Base-by-base conservation (phyloP, 2,888 invertebrate genomes). In the Ophion obscuratus region DNA sequence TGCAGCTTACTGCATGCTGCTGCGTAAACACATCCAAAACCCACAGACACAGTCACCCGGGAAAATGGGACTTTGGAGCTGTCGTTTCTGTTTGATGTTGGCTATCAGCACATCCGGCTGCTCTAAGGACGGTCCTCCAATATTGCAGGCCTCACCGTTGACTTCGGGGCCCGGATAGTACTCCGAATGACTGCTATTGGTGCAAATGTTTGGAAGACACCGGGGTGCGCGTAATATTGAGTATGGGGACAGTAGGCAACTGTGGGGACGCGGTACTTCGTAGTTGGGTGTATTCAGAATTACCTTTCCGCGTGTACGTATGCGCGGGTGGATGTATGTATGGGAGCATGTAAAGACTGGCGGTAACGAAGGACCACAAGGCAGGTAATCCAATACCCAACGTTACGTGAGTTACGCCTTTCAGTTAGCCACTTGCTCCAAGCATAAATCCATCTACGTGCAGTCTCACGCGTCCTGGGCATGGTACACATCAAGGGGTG, bases 361-460 rank as follows among this genome's bases (percentile, higher is more conserved):
- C 40, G 6, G 47, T 53, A 20, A 73, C 73, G 20, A 73, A 74
- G 61, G 74, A 61, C 74, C 61, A 40, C 24, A 61, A 74, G 36
- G 36, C 24, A 36, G 36, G 61, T 61, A 40, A 61, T 61, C 61
- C 24, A 61, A 61, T 57, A 31, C 47, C 10, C 61, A 44, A 40
- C 14, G 74, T 61, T 24, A 74, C 6, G 2, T 14, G 27, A 59
- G 36, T 24, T 74, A 7, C 61, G 74, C 61, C 74, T 31, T 59
- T 74, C 40, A 2, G 44, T 61, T 24, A 2, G 2, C 5, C 61
- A 24, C 5, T 70, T 76, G 75, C 36, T 53, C 57, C 40, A 62
- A 36, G 76, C 64, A 82, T 76, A 82, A 76, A 76, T 81, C 75
- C 75, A 82, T 70, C 75, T 61, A 76, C 81, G 47, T 76, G 36